phyloP scores from a whole-genome alignment of 2,888 invertebrate species.

The Sphecodes monilicornis region DNA sequence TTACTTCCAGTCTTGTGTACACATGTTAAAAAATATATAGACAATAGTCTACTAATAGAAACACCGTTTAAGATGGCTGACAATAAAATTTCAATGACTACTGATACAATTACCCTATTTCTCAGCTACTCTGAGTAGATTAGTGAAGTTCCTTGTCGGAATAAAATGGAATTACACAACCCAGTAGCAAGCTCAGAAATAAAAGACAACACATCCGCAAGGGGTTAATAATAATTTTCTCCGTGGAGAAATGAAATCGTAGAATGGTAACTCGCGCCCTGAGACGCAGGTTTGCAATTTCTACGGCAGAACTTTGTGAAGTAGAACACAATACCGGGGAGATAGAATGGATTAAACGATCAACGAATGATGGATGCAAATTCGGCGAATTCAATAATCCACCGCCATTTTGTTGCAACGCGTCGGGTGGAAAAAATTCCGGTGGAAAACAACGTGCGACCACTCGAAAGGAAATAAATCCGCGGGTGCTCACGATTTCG shows the following conservation, averaged over 20 bases:
- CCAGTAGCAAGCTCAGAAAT: too few species aligned
- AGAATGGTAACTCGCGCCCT: neutral
- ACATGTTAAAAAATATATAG: too few species aligned
- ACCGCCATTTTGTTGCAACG: neutral
- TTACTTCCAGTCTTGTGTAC: too few species aligned
- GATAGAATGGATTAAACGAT: neutral
- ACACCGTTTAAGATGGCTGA: neutral
- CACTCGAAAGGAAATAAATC: slow-evolving; percentile 39
- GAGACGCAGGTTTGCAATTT: neutral
- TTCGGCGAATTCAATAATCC: neutral
- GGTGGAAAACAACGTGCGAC: slow-evolving; percentile 7
- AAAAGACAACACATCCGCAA: neutral
- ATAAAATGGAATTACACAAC: neutral
- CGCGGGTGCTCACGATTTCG: slow-evolving; percentile 42
- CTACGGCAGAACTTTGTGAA: neutral
- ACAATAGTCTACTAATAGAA: neutral
- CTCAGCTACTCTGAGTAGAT: neutral
- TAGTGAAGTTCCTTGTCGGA: too few species aligned
- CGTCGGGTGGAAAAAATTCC: neutral
- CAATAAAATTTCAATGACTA: neutral
- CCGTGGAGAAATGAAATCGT: neutral
- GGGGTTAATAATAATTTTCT: neutral
- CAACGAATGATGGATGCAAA: neutral
- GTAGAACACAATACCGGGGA: neutral
- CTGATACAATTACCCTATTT: neutral